Base-by-base conservation (phyloP, 2,888 invertebrate genomes). In the Xylocampa areola region DNA sequence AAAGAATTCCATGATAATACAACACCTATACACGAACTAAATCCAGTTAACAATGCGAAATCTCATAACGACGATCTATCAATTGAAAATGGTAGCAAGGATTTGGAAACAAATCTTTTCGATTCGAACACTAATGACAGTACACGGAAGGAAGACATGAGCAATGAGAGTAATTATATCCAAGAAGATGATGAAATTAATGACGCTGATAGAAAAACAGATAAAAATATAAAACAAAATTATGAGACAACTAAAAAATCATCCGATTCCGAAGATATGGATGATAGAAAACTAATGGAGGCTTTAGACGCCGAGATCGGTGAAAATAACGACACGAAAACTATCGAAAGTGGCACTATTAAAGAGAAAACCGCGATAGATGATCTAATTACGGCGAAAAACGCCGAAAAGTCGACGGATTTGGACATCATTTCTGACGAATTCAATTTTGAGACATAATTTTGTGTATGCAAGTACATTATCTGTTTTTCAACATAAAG, bases 221-320 rank as follows among this genome's bases (percentile, higher is more conserved):
- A 39, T 0, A 32, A 60, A 0, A 59, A 60, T 19, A 66, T 63
- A 0, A 63, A 58, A 5, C 37, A 43, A 0, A 63, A 44, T 6
- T 40, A 32, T n/a, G 35, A 17, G 0, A 51, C 37, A 0, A 1
- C 6, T 6, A 49, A 58, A 25, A 11, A 4, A 0, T 11, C 11
- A 1, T 33, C 36, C 1, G 59, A 48, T 1, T 19, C 49, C 0
- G 68, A 68, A 2, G 53, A 53, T 0, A 17, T 49, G 0, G 65
- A 66, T 0, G 65, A 66, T 35, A 14, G 21, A 0, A 62, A 45
- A 0, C 14, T 67, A 0, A 55, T 67, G 66, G 66, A 19, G 0
- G 66, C 50, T 1, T 8, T 67, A 4, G 48, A 67, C 16, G 66
- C 69, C 1, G 8, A 67, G 27, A 67, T 67, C 0, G 66, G 69